A percentile compares a stretch with the other conserved stretches of the same genome.
Evolutionary conservation across 2,113 vertebrate genomes (phyloP).

Genomic region (Noturus placidus): DNA sequence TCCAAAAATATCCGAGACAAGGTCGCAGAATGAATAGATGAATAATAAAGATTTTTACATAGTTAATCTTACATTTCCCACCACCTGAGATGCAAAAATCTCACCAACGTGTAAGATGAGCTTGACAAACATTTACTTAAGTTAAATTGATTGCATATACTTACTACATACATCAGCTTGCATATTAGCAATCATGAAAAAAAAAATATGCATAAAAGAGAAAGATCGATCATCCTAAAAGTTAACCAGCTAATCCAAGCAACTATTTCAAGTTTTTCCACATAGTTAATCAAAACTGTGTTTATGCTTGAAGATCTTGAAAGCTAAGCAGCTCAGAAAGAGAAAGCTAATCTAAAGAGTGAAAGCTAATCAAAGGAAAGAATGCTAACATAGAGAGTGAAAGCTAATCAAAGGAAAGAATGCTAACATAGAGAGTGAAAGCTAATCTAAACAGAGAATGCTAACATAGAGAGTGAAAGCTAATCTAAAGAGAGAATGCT

Average conservation of each 20-base stretch:
- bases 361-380: neutral
- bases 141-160: neutral
- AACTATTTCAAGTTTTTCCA: neutral
- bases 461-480: too few relatives aligned
- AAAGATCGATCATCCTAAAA: neutral
- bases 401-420: too few relatives aligned
- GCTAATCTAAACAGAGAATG: too few relatives aligned
- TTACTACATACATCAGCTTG: neutral
- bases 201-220: neutral
- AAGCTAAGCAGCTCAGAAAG: too few relatives aligned
- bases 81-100: neutral
- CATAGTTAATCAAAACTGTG: neutral
- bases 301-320: neutral
- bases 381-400: neutral
- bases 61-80: neutral
- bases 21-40: neutral
- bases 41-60: neutral
- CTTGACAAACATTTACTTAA: too few relatives aligned
- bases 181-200: too few relatives aligned
- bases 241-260: neutral
- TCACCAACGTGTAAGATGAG: neutral
- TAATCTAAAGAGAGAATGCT: too few relatives aligned
- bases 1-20: neutral
- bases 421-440: too few relatives aligned
- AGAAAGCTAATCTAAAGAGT: neutral